phyloP scores from a whole-genome alignment of 2,888 invertebrate species.

The Dicycla oo region DNA sequence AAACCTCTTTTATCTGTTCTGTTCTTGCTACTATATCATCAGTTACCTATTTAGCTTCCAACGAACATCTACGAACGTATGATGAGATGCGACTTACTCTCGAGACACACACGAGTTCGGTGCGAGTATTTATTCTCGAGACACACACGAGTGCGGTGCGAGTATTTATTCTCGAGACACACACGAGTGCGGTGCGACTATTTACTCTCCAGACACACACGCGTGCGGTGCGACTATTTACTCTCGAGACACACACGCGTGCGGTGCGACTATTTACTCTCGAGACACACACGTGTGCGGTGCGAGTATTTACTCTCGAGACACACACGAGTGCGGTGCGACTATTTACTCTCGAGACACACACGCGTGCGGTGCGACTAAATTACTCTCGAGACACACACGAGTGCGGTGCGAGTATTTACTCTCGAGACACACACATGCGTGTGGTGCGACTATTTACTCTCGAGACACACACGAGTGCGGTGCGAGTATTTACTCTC shows the following conservation, averaged over 20 bases:
- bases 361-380: not conserved
- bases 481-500: not conserved
- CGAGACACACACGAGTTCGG: not conserved
- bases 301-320: not conserved
- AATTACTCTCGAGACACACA: no score
- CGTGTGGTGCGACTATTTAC: not conserved
- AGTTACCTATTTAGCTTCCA: not conserved
- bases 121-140: not conserved
- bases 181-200: not conserved
- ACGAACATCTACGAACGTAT: not conserved
- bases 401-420: not conserved
- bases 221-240: not conserved
- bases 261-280: not conserved
- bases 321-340: not conserved
- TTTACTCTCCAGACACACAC: no score
- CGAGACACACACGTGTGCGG: not conserved
- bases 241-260: not conserved
- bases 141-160: not conserved
- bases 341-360: no score
- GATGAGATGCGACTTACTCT: not conserved
- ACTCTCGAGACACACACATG: no score
- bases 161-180: no score
- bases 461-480: not conserved
- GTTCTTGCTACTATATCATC: not conserved
- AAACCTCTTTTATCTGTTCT: no score